phyloP scores from a whole-genome alignment of 2,888 invertebrate species.

The Lamellibrachia columna region DNA sequence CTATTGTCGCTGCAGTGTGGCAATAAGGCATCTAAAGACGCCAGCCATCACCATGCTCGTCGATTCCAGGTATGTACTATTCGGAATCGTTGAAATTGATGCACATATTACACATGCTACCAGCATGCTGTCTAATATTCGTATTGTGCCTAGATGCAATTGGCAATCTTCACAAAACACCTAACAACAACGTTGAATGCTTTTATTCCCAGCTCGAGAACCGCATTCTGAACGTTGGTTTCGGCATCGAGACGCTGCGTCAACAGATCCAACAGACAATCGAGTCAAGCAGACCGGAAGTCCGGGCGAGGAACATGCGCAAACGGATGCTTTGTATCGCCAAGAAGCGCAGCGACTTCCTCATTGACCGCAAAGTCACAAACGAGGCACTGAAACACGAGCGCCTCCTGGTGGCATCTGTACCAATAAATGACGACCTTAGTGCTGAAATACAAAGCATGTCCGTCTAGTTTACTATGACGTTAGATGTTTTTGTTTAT shows the following conservation, averaged over 20 bases:
- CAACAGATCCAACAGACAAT: background rate
- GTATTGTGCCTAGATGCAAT: background rate
- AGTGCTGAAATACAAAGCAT: background rate
- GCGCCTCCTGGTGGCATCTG: background rate
- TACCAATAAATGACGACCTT: background rate
- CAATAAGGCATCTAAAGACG: background rate
- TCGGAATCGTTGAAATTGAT: background rate
- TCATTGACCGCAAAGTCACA: conserved; percentile 18
- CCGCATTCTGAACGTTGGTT: background rate
- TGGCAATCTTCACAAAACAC: background rate
- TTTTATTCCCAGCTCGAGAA: background rate
- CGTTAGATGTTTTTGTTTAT: background rate
- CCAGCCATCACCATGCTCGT: background rate
- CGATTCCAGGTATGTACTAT: background rate
- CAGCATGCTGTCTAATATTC: no score
- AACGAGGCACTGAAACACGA: conserved; percentile 22
- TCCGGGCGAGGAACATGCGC: conserved; percentile 21
- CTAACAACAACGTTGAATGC: background rate
- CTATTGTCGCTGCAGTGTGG: background rate
- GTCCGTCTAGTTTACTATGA: background rate
- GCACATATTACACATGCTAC: background rate
- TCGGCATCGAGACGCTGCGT: background rate
- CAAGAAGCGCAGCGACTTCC: conserved; percentile 18
- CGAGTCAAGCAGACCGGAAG: conserved; percentile 13
- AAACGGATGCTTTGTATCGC: background rate